Percentiles rank a stretch among this genome's conserved stretches.
These are phyloP conservation scores for Halcyon leucocephala DNA, from an alignment of 2,797 vertebrate species.

Conservation along the genomic window DNA sequence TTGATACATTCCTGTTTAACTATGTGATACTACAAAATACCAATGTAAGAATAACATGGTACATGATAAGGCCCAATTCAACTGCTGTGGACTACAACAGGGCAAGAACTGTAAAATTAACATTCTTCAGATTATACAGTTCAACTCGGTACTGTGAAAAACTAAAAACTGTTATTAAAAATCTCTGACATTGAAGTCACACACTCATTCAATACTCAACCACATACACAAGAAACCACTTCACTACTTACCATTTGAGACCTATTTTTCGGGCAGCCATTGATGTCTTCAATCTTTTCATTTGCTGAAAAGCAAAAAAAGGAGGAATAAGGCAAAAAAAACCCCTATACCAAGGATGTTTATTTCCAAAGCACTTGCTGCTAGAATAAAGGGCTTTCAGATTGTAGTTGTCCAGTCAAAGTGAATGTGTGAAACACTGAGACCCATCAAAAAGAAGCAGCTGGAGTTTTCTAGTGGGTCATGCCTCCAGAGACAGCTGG, in stretches of 20 bases:
- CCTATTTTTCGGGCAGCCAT: constrained; percentile 95
- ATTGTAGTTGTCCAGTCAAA: constrained; percentile 38
- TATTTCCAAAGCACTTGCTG: constrained; percentile 43
- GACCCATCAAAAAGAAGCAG: constrained; percentile 55
- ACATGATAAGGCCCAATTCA: background rate
- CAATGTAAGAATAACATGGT: background rate
- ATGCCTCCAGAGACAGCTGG: constrained; percentile 88
- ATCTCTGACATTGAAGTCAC: background rate
- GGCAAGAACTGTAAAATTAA: background rate
- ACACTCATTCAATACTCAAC: background rate
- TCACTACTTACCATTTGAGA: constrained; percentile 95
- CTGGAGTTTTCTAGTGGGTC: constrained; percentile 63
- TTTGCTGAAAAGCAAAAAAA: constrained; percentile 86
- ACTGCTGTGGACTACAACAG: background rate
- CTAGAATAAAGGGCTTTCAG: constrained; percentile 3
- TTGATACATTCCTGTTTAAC: background rate
- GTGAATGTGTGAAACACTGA: constrained; percentile 62
- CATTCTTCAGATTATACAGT: background rate
- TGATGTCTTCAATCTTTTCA: constrained; percentile 98
- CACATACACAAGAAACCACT: background rate
- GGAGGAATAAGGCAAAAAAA: constrained; percentile 48
- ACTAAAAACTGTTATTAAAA: background rate
- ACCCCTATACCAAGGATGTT: background rate
- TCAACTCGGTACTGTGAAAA: background rate
- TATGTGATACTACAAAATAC: background rate